Conservation (phyloP, 2,888 invertebrate species). For the Phytoseiulus persimilis region DNA sequence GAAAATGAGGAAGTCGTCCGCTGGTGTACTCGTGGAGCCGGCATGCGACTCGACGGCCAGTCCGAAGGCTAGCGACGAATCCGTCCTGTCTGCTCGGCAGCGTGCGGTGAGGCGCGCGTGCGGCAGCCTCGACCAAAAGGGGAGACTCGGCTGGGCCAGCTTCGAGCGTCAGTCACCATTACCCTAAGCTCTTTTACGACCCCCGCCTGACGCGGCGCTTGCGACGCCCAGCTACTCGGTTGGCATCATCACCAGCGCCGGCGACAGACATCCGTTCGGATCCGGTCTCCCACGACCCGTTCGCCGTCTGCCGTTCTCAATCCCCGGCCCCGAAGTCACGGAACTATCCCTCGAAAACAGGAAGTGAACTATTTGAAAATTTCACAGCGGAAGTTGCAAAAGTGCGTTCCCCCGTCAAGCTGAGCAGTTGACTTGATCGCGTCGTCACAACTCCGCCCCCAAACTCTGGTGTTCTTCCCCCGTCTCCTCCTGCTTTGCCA, state of each 20-base stretch:
- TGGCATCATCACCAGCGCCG: neutral
- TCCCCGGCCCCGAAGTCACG: neutral
- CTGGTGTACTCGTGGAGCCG: neutral
- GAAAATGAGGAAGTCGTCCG: slow-evolving; percentile 37
- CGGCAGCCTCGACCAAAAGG: slow-evolving; percentile 6
- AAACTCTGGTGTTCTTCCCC: neutral
- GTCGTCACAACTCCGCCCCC: neutral
- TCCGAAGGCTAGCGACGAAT: neutral
- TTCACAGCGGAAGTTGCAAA: slow-evolving; percentile 39
- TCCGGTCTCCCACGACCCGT: neutral
- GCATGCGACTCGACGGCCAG: neutral
- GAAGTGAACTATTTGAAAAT: slow-evolving; percentile 39
- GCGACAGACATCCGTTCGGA: slow-evolving; percentile 27
- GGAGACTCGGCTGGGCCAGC: neutral
- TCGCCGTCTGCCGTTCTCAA: neutral
- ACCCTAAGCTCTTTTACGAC: slow-evolving; percentile 39
- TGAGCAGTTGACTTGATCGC: slow-evolving; percentile 1
- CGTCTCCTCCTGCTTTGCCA: neutral
- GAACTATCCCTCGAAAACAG: slow-evolving; percentile 29
- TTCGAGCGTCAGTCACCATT: slow-evolving; percentile 36
- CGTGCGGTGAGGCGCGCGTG: neutral
- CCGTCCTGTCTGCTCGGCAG: neutral
- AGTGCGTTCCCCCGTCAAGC: slow-evolving; percentile 16
- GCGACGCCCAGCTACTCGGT: slow-evolving; percentile 16
- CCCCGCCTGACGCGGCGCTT: neutral